Conservation (phyloP, 2,888 invertebrate species). For the Epirrhoe tristata region DNA sequence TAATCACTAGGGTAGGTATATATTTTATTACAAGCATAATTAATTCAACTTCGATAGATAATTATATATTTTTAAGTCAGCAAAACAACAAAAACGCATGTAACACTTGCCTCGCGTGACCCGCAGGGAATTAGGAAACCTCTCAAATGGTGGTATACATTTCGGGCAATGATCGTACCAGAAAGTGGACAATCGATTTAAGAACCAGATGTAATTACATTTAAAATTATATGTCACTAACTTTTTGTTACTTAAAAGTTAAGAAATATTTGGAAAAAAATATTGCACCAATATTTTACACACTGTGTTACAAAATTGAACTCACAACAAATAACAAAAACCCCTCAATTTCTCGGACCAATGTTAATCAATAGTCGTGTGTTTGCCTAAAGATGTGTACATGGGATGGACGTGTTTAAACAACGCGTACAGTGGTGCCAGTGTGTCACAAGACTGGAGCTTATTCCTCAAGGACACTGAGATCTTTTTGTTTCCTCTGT, state of each 20-base stretch:
- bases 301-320: background rate
- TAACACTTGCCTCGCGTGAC: constrained; percentile 5
- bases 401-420: constrained; percentile 32
- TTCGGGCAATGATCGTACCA: background rate
- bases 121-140: constrained; percentile 15
- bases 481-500: constrained; percentile 7
- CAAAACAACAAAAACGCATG: background rate
- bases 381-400: constrained; percentile 27
- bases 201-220: background rate
- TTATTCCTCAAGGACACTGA: constrained; percentile 8
- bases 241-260: too few species aligned
- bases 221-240: too few species aligned
- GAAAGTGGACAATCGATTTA: background rate
- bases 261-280: too few species aligned
- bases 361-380: constrained; percentile 37
- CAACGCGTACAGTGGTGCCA: constrained; percentile 28
- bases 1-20: too few species aligned
- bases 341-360: constrained; percentile 24
- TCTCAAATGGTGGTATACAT: background rate
- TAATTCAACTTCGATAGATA: too few species aligned
- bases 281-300: too few species aligned
- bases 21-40: too few species aligned
- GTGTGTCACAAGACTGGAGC: constrained; percentile 37
- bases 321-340: constrained; percentile 30
- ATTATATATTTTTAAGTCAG: background rate